A percentile compares a stretch with the other conserved stretches of the same genome.
Conservation (phyloP, 92 coral and sea anemone species). For the Siderastrea radians region DNA sequence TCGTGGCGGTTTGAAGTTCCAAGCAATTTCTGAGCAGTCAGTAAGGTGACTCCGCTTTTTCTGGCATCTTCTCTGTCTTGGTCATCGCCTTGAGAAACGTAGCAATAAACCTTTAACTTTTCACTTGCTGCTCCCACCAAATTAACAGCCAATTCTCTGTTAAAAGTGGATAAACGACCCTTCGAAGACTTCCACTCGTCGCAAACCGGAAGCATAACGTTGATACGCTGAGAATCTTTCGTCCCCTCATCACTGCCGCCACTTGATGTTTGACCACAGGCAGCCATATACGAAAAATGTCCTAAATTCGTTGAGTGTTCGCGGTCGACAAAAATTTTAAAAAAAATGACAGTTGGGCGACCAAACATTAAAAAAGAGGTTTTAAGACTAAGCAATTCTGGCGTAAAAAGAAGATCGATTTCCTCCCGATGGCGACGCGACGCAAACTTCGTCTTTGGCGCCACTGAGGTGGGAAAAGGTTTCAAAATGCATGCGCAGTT, state of each 20-base stretch:
- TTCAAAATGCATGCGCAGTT: no score
- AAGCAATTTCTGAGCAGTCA: conserved; percentile 12
- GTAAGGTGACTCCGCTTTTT: neutral
- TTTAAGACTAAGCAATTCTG: no score
- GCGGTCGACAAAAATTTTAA: neutral
- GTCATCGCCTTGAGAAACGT: neutral
- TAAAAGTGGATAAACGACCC: conserved; percentile 19
- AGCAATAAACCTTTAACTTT: neutral
- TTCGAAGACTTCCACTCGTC: conserved; percentile 21
- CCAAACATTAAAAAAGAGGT: no score
- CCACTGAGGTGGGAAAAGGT: no score
- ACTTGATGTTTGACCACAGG: neutral
- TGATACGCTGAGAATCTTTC: neutral
- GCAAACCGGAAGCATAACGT: conserved; percentile 13
- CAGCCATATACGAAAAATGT: no score
- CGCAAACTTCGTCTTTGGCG: no score
- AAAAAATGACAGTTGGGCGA: no score
- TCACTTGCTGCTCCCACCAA: neutral
- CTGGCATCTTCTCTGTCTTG: conserved; percentile 17
- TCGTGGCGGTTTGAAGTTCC: neutral
- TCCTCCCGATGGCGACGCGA: no score
- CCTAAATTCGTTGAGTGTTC: no score
- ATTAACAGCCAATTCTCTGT: neutral
- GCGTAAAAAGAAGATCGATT: no score
- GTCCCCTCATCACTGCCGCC: no score